Evolutionary conservation across 2,888 invertebrate species (phyloP), one percentile per base, ranked within the genome.

Genomic region (Drosophila borborema): DNA sequence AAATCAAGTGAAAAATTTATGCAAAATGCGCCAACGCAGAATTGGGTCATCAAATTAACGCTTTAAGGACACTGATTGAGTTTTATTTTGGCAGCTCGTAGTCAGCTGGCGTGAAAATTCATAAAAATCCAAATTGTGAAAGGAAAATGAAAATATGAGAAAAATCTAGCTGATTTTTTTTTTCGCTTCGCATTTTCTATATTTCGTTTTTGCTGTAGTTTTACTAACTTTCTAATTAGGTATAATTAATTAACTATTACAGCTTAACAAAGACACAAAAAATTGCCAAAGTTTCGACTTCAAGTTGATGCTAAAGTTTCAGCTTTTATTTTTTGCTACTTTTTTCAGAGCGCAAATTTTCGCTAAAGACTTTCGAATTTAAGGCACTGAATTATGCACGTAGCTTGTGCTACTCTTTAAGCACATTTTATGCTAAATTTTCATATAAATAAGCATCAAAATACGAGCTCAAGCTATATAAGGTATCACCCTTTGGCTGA

Each of bases 1-100:
- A 86, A 88, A 86, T 90, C 89, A 86, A 75, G 69, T 73, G 81
- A 75, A 71, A 86, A 88, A 82, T 82, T 82, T 77, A 82, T 82
- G 86, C 72, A 73, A 81, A 84, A 89, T 71, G 51, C 48, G 45
- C 48, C 31, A 10, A 45, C 20, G 28, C 43, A 18, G 67, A 79
- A 79, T 73, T 67, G 54, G 81, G 78, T 70, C 81, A 77, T 31
- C 18, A 66, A 73, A 48, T 56, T 43, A 18, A 36, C 51, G 12
- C 23, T 23, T 16, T 28, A 14, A 7, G 28, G 46, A 73, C 45
- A 41, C 62, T 60, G 51, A 62, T 59, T 51, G 38, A 10, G 34
- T n/a, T 40, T 49, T 36, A 34, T 41, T 43, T 31, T 28, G 23
- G n/a, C 23, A 34, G 49, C n/a, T n/a, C 46, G 34, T 23, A 18